These are phyloP conservation scores for Dasyurus viverrinus DNA, from an alignment of 2,113 vertebrate genomes.

Conservation along the genomic window DNA sequence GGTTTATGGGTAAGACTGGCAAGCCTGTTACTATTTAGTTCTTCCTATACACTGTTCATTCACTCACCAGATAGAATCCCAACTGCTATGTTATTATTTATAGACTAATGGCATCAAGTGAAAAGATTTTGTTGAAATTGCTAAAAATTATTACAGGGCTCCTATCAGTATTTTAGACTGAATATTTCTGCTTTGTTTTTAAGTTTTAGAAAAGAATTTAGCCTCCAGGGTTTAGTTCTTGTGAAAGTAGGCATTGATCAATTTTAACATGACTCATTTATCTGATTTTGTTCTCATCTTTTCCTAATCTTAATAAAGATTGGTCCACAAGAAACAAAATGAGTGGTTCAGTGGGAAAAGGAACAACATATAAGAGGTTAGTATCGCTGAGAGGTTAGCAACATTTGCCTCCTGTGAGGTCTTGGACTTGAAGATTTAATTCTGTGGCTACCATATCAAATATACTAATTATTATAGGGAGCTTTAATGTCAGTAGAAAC, in stretches of 20 bases:
- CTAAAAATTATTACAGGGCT: not conserved
- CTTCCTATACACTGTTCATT: not conserved
- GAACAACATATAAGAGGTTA: not conserved
- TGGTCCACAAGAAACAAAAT: not conserved
- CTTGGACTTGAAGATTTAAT: constrained; percentile 33
- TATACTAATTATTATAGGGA: constrained; percentile 65
- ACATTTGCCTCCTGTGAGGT: constrained; percentile 21
- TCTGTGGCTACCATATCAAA: constrained; percentile 53
- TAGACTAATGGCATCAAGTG: not conserved
- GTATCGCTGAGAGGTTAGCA: not conserved
- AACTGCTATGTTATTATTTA: not conserved
- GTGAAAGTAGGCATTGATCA: not conserved
- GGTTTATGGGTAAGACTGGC: not conserved
- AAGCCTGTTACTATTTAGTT: not conserved
- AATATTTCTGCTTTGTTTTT: constrained; percentile 16
- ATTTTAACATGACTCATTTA: constrained; percentile 22
- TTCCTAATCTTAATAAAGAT: not conserved
- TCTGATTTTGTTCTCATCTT: constrained; percentile 24
- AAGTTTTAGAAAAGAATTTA: constrained; percentile 37
- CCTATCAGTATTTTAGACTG: constrained; percentile 37
- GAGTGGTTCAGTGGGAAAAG: not conserved
- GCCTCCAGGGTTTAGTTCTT: not conserved
- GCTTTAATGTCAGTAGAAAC: constrained; percentile 54
- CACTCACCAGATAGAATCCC: not conserved
- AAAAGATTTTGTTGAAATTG: not conserved